Evolutionary conservation across 2,797 vertebrate species (phyloP).

Genomic region (Passerculus sandwichensis): DNA sequence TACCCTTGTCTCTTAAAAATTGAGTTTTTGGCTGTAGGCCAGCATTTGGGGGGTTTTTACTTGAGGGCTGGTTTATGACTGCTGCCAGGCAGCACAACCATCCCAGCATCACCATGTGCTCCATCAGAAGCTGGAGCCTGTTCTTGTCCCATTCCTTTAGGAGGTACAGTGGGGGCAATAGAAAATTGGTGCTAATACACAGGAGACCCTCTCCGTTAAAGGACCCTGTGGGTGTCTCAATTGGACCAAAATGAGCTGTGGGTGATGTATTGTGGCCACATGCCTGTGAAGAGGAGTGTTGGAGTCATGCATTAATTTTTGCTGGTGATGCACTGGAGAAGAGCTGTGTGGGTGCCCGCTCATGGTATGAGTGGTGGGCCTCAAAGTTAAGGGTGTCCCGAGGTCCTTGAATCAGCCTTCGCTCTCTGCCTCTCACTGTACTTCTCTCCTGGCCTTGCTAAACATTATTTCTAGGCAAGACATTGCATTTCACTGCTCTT

Average conservation of each 20-base stretch:
- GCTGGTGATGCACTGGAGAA: background rate
- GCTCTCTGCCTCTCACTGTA: background rate
- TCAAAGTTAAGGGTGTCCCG: background rate
- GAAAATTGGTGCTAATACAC: constrained; percentile 8
- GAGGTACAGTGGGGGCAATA: background rate
- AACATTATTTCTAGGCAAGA: background rate
- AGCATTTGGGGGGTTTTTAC: background rate
- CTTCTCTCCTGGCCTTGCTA: constrained; percentile 1
- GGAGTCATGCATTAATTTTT: background rate
- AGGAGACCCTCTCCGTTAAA: background rate
- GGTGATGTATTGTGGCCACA: background rate
- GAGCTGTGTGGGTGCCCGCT: background rate
- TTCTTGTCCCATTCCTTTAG: background rate
- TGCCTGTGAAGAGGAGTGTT: background rate
- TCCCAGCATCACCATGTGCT: background rate
- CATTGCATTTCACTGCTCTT: background rate
- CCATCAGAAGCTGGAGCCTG: background rate
- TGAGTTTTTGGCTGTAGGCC: background rate
- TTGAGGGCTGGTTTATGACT: background rate
- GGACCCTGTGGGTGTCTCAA: background rate
- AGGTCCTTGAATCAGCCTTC: background rate
- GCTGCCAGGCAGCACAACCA: background rate
- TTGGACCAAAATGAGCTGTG: constrained; percentile 32
- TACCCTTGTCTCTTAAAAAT: background rate
- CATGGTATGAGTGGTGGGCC: background rate